Base-by-base conservation (phyloP, 2,113 vertebrate genomes). In the Eptesicus fuscus region DNA sequence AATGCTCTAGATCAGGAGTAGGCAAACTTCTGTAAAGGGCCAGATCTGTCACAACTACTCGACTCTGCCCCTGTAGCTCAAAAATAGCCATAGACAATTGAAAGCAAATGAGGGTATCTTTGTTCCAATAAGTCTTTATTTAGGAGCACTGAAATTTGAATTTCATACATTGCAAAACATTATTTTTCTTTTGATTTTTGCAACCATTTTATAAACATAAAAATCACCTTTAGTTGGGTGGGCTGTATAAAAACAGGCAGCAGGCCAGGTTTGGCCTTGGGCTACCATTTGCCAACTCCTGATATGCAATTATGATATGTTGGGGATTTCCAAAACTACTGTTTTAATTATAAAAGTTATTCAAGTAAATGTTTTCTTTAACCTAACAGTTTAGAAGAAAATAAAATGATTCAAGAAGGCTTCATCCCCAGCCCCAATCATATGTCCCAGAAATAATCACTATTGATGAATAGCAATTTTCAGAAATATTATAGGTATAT, bases 321-420 rank as follows among this genome's bases (percentile, higher is more conserved):
- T 90, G 70, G n/a, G 25, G 35, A 59, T 51, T 90, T 77, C 92
- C 88, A 32, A 22, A 87, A 79, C 51, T 79, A 51, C 70, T 84
- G 2, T 91, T 88, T 95, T 93, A 86, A 71, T 83, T 83, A 51
- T 95, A 88, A 85, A 71, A 94, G n/a, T 86, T 87, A 91, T 86
- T 16, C 28, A 95, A 92, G 37, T 84, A 7, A 44, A 37, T 94
- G 40, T 77, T 93, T 86, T 89, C n/a, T 90, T 56, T 11, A 37
- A 40, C 49, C 32, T 91, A 49, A 69, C 44, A 71, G 23, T 67
- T 13, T 71, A 71, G 76, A 82, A 95, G 80, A 94, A 87, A 91
- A 91, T 87, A 82, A 80, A 94, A 77, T 80, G 25, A 88, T 80
- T 87, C 84, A 67, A 73, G 67, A 95, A 73, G 23, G 28, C 74